phyloP scores from a whole-genome alignment of 1,140 invertebrate genomes.

The Solen grandis region DNA sequence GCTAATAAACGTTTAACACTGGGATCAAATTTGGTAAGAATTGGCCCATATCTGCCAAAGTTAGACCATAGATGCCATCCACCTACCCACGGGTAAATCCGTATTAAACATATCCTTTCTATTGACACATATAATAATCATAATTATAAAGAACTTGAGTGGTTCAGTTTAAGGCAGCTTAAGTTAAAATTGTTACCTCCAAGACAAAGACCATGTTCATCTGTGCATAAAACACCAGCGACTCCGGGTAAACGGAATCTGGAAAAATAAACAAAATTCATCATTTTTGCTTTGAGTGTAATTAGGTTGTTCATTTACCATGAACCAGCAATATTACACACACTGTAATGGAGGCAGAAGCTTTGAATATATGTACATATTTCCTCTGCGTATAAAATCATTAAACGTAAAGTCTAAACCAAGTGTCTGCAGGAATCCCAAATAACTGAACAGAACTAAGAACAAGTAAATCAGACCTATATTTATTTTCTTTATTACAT shows the following conservation, averaged over 20 bases:
- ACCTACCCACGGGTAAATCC: not conserved
- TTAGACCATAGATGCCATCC: not conserved
- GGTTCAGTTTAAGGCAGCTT: no score
- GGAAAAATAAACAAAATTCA: conserved; percentile 47
- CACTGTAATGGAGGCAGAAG: not conserved
- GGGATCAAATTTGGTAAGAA: not conserved
- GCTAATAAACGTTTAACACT: no score
- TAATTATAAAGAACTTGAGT: no score
- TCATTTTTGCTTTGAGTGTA: not conserved
- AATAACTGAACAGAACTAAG: no score
- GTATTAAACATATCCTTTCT: not conserved
- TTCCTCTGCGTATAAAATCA: no score
- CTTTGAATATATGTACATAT: not conserved
- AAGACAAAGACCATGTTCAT: conserved; percentile 66
- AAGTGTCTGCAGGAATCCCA: no score
- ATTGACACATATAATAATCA: not conserved
- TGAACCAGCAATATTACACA: not conserved
- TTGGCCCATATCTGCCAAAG: no score
- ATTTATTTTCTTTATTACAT: no score
- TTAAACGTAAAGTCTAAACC: no score
- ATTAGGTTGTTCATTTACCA: not conserved
- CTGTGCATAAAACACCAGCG: conserved; percentile 64
- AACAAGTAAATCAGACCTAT: no score
- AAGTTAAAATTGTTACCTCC: conserved; percentile 61
- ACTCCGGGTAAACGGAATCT: conserved; percentile 64